A percentile compares a stretch with the other conserved stretches of the same genome.
Conservation (phyloP, 2,113 vertebrate genomes). For the Campylomormyrus tamandua region DNA sequence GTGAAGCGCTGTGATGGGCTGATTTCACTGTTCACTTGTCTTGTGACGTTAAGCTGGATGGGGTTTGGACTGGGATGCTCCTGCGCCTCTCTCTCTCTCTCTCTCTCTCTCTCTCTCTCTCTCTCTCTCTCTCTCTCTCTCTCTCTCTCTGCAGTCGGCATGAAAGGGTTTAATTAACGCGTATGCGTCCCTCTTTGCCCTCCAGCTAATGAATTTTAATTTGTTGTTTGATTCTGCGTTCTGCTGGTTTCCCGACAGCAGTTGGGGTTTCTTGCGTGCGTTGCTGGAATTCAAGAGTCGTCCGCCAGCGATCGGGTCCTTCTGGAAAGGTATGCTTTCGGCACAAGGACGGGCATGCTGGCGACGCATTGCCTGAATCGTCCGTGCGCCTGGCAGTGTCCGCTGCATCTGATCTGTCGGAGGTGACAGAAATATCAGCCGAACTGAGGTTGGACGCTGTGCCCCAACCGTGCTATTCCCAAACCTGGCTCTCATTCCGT, state of each 20-base stretch:
- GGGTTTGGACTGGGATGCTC: constrained; percentile 20
- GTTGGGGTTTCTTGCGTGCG: neutral
- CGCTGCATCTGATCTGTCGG: neutral
- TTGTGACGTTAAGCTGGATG: neutral
- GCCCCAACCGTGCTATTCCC: neutral
- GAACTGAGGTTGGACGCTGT: neutral
- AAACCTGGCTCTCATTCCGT: neutral
- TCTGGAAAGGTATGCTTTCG: constrained; percentile 22
- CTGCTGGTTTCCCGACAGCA: neutral
- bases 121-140: neutral
- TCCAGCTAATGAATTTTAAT: constrained; percentile 15
- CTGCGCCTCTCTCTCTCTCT: neutral
- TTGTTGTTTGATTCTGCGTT: neutral
- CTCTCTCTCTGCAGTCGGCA: constrained; percentile 11
- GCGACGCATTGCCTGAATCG: neutral
- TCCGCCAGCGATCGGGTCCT: neutral
- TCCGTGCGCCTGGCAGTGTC: neutral
- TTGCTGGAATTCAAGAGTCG: neutral
- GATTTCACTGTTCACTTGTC: constrained; percentile 22
- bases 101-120: neutral
- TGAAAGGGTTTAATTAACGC: constrained; percentile 26
- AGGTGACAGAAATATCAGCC: neutral
- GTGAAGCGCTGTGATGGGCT: constrained; percentile 44
- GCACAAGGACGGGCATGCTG: neutral
- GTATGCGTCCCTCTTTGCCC: constrained; percentile 25